These are phyloP conservation scores for Sebastes ruberrimus DNA, from an alignment of 2,797 vertebrate genomes.

Conservation along the genomic window DNA sequence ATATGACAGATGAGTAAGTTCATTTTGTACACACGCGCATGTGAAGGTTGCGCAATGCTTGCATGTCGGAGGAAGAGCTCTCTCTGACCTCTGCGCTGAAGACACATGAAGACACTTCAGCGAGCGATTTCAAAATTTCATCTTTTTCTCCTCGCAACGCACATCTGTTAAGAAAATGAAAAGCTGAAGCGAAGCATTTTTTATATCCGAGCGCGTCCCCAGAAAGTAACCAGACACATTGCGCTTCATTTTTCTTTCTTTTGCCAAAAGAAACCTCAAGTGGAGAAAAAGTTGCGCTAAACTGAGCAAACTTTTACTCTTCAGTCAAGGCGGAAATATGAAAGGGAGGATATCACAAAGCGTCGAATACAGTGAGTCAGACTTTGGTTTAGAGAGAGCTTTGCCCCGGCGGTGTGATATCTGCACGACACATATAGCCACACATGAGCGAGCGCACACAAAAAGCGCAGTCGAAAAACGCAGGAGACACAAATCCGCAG, in stretches of 20 bases:
- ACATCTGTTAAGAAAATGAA: constrained; percentile 11
- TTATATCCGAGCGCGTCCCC: constrained; percentile 11
- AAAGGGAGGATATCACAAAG: constrained; percentile 70
- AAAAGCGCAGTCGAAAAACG: constrained; percentile 52
- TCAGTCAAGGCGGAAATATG: constrained; percentile 64
- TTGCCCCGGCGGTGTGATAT: constrained; percentile 68
- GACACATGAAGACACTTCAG: background rate
- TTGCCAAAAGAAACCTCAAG: constrained; percentile 59
- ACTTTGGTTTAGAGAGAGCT: constrained; percentile 62
- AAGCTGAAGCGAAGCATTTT: constrained; percentile 34
- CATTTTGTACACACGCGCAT: constrained; percentile 18
- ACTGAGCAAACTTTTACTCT: constrained; percentile 72
- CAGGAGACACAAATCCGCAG: constrained; percentile 64
- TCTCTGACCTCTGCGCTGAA: background rate
- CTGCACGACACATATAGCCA: constrained; percentile 73
- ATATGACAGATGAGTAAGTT: constrained; percentile 50
- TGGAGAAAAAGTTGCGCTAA: constrained; percentile 73
- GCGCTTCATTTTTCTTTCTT: constrained; percentile 22
- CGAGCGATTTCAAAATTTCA: constrained; percentile 13
- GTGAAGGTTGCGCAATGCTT: constrained; percentile 11
- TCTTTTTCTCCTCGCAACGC: constrained; percentile 1
- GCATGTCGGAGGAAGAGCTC: background rate
- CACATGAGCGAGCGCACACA: constrained; percentile 71
- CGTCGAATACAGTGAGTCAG: constrained; percentile 68
- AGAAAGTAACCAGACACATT: constrained; percentile 47